phyloP scores from a whole-genome alignment of 2,113 vertebrate species.

The Pseudopipra pipra region DNA sequence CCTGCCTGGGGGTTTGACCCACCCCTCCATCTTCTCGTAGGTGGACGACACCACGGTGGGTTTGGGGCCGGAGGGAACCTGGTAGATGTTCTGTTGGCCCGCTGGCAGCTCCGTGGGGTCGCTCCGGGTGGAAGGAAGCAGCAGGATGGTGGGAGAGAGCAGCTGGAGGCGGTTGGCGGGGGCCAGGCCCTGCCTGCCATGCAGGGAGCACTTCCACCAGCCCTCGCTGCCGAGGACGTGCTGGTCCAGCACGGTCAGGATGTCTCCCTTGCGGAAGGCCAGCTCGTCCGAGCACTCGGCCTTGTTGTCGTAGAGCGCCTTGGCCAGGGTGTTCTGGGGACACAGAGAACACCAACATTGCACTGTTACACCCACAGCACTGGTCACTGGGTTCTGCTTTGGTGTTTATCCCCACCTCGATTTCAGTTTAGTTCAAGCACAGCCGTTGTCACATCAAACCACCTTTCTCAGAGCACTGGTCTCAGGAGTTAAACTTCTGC shows the following conservation, averaged over 20 bases:
- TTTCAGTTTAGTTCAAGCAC: background rate
- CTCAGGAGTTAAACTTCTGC: background rate
- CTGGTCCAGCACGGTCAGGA: constrained; percentile 83
- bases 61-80: constrained; percentile 65
- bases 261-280: constrained; percentile 88
- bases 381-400: background rate
- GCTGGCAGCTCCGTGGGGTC: background rate
- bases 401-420: background rate
- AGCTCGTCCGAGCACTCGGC: constrained; percentile 89
- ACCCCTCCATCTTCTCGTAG: constrained; percentile 83
- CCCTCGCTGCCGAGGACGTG: constrained; percentile 78
- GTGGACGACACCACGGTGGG: background rate
- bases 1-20: constrained; percentile 70
- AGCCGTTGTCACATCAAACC: background rate
- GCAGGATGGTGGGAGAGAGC: constrained; percentile 40
- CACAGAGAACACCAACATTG: background rate
- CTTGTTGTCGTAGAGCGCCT: constrained; percentile 91
- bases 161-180: constrained; percentile 90
- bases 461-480: background rate
- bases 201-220: constrained; percentile 91
- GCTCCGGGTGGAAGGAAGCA: background rate
- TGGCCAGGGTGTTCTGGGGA: constrained; percentile 83
- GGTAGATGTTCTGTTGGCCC: constrained; percentile 69
- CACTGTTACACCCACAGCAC: fast-evolving
- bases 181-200: constrained; percentile 85